Conservation (phyloP, 2,888 invertebrate genomes). For the Drosophila kokeensis region DNA sequence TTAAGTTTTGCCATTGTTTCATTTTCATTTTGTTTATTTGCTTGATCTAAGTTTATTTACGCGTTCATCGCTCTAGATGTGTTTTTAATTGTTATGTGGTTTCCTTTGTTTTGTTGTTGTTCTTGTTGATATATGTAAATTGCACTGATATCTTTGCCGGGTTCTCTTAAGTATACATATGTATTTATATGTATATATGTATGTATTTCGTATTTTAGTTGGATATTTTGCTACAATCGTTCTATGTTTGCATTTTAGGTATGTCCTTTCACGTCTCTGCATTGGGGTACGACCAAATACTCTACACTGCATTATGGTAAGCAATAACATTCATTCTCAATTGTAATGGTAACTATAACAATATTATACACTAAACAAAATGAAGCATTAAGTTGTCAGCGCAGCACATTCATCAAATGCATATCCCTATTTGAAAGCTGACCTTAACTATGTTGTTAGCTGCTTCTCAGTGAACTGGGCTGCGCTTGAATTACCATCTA, state of each 20-base stretch:
- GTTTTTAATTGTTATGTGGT: conserved; percentile 35
- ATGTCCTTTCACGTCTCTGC: conserved; percentile 5
- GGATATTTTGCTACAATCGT: conserved; percentile 49
- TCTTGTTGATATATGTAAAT: conserved; percentile 67
- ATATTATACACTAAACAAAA: conserved; percentile 70
- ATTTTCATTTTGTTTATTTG: conserved; percentile 30
- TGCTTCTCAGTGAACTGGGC: conserved; percentile 4
- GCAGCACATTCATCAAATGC: background rate
- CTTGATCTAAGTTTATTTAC: conserved; percentile 44
- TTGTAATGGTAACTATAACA: conserved; percentile 64
- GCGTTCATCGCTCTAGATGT: conserved; percentile 33
- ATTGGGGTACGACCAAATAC: conserved; percentile 21
- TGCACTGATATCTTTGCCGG: conserved; percentile 68
- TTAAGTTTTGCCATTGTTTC: conserved; percentile 46
- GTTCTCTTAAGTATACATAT: conserved; percentile 37
- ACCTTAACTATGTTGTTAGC: background rate
- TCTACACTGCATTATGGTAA: conserved; percentile 28
- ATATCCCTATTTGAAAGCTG: background rate
- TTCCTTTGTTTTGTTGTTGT: conserved; percentile 35
- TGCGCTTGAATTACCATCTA: conserved; percentile 26
- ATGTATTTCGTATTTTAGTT: conserved; percentile 31
- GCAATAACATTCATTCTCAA: conserved; percentile 55
- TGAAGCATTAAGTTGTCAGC: conserved; percentile 56
- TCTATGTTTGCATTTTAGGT: conserved; percentile 35
- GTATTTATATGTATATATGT: conserved; percentile 7